phyloP scores from a whole-genome alignment of 2,113 vertebrate species.

The crab-eating macaque (Macaca fascicularis) region T2T-MFA8v1.1 NC_088375.1:37928001-37928500 shows the following conservation, averaged over 20 bases:
- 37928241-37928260: background rate
- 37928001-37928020: too few species aligned
- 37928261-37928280: background rate
- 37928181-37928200: too few species aligned
- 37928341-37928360: background rate
- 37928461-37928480: constrained; percentile 7
- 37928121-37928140: too few species aligned
- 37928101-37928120: too few species aligned
- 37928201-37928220: too few species aligned
- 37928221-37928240: background rate
- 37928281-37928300: background rate
- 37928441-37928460: constrained; percentile 1
- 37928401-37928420: constrained; percentile 3
- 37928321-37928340: background rate
- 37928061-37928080: too few species aligned
- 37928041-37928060: too few species aligned
- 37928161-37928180: too few species aligned
- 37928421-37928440: background rate
- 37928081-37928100: too few species aligned
- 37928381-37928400: background rate
- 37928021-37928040: too few species aligned
- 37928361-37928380: background rate
- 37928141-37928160: too few species aligned
- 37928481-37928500: constrained; percentile 8
- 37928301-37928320: background rate